Conservation (phyloP, 1,140 invertebrate species). For the Neodiprion fabricii region DNA sequence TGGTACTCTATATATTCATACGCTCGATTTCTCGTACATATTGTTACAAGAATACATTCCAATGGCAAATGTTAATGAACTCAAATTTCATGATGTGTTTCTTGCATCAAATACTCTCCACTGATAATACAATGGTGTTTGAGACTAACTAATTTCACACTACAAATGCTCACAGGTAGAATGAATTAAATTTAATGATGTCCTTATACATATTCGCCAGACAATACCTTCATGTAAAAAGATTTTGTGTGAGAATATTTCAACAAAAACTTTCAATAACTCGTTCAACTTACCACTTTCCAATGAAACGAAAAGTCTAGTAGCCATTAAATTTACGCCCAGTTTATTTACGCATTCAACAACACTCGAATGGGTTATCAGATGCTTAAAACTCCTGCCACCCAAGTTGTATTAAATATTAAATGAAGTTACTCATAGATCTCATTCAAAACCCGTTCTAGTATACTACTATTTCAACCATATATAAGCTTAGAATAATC, state of each 20-base stretch:
- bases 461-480: conserved; percentile 17
- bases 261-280: neutral
- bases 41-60: conserved; percentile 1
- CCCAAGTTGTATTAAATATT: neutral
- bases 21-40: neutral
- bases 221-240: too few relatives aligned
- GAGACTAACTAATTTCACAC: neutral
- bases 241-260: neutral
- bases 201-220: too few relatives aligned
- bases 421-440: conserved; percentile 1
- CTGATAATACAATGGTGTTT: neutral
- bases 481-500: conserved; percentile 33
- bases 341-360: neutral
- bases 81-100: neutral
- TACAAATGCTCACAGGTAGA: neutral
- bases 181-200: neutral
- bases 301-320: neutral
- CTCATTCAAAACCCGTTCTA: conserved; percentile 21
- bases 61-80: neutral
- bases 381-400: neutral
- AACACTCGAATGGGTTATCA: neutral
- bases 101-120: neutral
- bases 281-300: neutral
- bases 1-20: neutral
- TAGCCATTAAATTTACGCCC: neutral